phyloP scores from a whole-genome alignment of 2,113 vertebrate genomes.

The Nothobranchius furzeri region DNA sequence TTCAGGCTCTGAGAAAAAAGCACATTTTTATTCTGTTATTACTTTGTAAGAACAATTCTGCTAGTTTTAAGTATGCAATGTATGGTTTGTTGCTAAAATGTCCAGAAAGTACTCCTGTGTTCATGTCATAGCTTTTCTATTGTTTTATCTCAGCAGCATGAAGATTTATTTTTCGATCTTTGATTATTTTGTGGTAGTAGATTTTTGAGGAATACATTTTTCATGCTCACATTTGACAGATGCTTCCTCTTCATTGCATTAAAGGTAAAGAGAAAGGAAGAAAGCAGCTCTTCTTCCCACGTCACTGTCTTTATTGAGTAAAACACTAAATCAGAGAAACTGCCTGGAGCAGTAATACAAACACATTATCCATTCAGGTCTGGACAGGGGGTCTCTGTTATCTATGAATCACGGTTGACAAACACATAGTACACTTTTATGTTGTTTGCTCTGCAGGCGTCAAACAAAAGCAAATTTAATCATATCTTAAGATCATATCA shows the following conservation, averaged over 20 bases:
- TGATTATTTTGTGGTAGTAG: slow-evolving; percentile 10
- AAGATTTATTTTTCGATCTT: slow-evolving; percentile 3
- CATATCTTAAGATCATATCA: slow-evolving; percentile 40
- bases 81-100: slow-evolving; percentile 20
- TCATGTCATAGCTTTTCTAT: not conserved
- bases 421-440: slow-evolving; percentile 47
- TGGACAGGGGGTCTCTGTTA: slow-evolving; percentile 48
- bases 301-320: slow-evolving; percentile 55
- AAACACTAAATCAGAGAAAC: slow-evolving; percentile 64
- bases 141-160: slow-evolving; percentile 2
- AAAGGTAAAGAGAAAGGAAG: slow-evolving; percentile 23
- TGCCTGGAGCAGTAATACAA: slow-evolving; percentile 59
- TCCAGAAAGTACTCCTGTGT: slow-evolving; percentile 11
- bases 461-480: slow-evolving; percentile 51
- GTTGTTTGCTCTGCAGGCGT: slow-evolving; percentile 59
- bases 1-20: slow-evolving; percentile 35
- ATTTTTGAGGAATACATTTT: slow-evolving; percentile 34
- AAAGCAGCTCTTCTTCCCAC: slow-evolving; percentile 36
- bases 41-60: slow-evolving; percentile 11
- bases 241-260: slow-evolving; percentile 46
- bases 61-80: not conserved
- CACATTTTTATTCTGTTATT: slow-evolving; percentile 31
- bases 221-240: slow-evolving; percentile 41
- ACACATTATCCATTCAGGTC: slow-evolving; percentile 67
- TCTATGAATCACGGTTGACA: slow-evolving; percentile 60